Base-by-base conservation (phyloP, 2,888 invertebrate genomes). In the Drosophila barbarae region DNA sequence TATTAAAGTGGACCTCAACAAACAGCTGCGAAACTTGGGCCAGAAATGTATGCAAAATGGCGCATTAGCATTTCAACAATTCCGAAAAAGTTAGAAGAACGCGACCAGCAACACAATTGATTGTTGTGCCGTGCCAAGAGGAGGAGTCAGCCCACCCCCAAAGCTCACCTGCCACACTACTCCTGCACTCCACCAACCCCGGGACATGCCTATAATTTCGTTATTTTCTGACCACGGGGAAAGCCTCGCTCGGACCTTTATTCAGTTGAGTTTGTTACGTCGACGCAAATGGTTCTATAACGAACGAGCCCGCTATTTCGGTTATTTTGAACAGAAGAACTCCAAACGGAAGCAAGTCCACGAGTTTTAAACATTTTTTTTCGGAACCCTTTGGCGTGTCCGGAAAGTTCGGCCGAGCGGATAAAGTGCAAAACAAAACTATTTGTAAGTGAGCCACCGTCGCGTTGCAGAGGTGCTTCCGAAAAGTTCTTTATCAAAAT, bases 51-150 rank as follows among this genome's bases (percentile, higher is more conserved):
- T 80, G 85, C 80, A 81, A 81, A 81, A 83, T 81, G 80, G 80
- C 80, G 80, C 85, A 84, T 81, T 81, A 81, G 84, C 84, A 81
- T 81, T 85, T 77, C 63, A 77, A 80, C 78, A 73, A 84, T 78
- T 78, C 69, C 51, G 23, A 41, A 61, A 61, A 54, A 32, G 46
- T 57, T 51, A 52, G 64, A 65, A 41, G 65, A 68, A 63, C 42
- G 38, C 51, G 13, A 55, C 39, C 60, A 59, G 18, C 57, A 57
- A 41, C 59, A 73, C 76, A 84, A 77, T 84, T 81, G 78, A 81
- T 78, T 84, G 79, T 74, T 84, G 79, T 74, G 77, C 60, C 71
- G 56, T 67, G 68, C 54, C 68, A 74, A 58, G 39, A 42, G 36
- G 28, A 28, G 26, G 35, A 52, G 21, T 34, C 38, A 60, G 15